phyloP scores from a whole-genome alignment of 2,888 invertebrate genomes.

The Busseola fusca region DNA sequence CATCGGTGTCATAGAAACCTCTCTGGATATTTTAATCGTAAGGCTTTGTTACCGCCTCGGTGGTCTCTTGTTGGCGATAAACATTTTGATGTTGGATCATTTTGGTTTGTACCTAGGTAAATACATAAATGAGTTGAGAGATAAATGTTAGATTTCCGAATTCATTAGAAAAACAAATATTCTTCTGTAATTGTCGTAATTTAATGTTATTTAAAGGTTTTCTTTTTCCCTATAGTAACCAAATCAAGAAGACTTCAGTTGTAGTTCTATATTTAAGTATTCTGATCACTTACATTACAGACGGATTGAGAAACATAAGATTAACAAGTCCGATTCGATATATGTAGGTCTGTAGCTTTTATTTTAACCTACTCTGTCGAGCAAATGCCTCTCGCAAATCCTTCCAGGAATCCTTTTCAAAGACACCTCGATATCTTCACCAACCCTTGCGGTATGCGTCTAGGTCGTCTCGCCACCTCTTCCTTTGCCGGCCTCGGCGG shows the following conservation, averaged over 20 bases:
- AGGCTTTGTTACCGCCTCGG: slow-evolving; percentile 62
- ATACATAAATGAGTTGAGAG: too few species aligned
- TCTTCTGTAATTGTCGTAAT: not conserved
- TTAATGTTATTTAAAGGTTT: not conserved
- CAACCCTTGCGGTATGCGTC: not conserved
- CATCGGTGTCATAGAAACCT: slow-evolving; percentile 73
- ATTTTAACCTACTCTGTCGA: not conserved
- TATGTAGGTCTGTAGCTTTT: not conserved
- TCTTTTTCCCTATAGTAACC: not conserved
- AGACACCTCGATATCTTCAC: not conserved
- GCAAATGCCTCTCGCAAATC: not conserved
- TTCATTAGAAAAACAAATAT: slow-evolving; percentile 12
- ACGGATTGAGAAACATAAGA: not conserved
- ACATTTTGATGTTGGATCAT: slow-evolving; percentile 64
- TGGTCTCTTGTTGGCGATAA: slow-evolving; percentile 78
- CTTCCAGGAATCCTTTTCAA: not conserved
- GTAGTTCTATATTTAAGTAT: too few species aligned
- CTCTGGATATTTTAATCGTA: slow-evolving; percentile 58
- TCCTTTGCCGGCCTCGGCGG: not conserved
- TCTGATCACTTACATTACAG: not conserved
- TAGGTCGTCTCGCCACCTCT: not conserved
- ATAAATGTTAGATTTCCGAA: slow-evolving; percentile 16
- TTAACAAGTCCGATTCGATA: not conserved
- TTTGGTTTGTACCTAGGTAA: slow-evolving; percentile 1
- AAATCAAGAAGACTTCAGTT: not conserved